Evolutionary conservation across 2,797 vertebrate genomes (phyloP), one percentile per base, ranked within the genome.

Genomic region (Enteromius afrohamiltoni): DNA sequence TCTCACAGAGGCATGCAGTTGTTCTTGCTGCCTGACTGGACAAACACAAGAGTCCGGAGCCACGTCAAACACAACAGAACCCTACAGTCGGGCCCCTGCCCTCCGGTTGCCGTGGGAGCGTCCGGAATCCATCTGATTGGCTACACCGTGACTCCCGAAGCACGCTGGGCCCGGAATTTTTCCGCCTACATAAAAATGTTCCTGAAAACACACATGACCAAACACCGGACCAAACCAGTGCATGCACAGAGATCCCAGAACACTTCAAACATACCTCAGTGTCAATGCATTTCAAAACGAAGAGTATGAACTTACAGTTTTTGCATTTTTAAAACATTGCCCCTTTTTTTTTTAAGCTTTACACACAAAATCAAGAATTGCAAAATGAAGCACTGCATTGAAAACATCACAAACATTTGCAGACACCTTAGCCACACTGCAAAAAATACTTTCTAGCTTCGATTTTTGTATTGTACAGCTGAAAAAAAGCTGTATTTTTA

Each of bases 81-180:
- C 85, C 86, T 82, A 19, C 74, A 77, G 82, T 78, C 69, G 77
- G 86, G 80, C 75, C 77, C 55, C 62, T 55, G 4, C 45, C 51
- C 68, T 82, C 83, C 69, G 84, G 93, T 94, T 92, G 88, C 92
- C 67, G 93, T 94, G 94, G 94, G 94, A 94, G 93, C 90, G 58
- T 85, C 85, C 82, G 92, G 94, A 94, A 95, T 90, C 77, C n/a
- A 51, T 93, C 91, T 84, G 87, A 91, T 80, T 92, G 89, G 92
- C 89, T 90, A 88, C 90, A 85, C 89, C 60, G 82, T 76, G 89
- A 93, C 92, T 93, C 92, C 91, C 86, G 89, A 94, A 91, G 89
- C 91, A 93, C 86, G 91, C 92, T 85, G 91, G 85, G 90, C 89
- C 76, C 86, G 92, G 89, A 94, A 94, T 94, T 92, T 86, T 88